Conservation (phyloP, 64 coral and sea anemone species). For the Anthopleura sola region DNA sequence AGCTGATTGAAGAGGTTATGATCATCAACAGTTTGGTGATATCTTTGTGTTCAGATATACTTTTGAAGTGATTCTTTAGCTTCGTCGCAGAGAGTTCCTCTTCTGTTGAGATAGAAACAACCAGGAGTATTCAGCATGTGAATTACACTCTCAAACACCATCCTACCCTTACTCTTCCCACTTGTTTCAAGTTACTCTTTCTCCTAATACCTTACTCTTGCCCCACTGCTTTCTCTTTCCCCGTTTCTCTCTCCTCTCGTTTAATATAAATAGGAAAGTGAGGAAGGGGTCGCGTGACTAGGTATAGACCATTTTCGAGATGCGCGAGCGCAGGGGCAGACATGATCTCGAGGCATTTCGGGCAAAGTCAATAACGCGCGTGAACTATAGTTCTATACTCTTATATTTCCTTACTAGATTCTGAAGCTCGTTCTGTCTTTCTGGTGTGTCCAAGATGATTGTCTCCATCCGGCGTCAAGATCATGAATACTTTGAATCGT, state of each 20-base stretch:
- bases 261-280: no score
- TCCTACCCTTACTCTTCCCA: no score
- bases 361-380: no score
- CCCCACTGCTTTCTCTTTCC: not conserved
- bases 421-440: conserved; percentile 69
- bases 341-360: no score
- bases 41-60: conserved; percentile 85
- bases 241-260: no score
- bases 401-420: conserved; percentile 46
- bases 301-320: no score
- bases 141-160: no score
- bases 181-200: no score
- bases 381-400: not conserved
- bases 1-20: conserved; percentile 77
- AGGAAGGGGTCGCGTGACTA: no score
- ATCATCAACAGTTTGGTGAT: conserved; percentile 86
- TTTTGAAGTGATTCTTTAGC: conserved; percentile 89
- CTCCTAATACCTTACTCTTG: no score
- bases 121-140: no score
- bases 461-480: conserved; percentile 30
- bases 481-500: conserved; percentile 53
- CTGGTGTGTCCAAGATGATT: conserved; percentile 40
- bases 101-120: conserved; percentile 22
- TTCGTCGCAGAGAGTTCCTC: conserved; percentile 70
- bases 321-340: no score